Percentiles rank a stretch among this genome's conserved stretches.
These are phyloP conservation scores for Aricia agestis DNA, from an alignment of 1,140 invertebrate species.

Conservation along the genomic window DNA sequence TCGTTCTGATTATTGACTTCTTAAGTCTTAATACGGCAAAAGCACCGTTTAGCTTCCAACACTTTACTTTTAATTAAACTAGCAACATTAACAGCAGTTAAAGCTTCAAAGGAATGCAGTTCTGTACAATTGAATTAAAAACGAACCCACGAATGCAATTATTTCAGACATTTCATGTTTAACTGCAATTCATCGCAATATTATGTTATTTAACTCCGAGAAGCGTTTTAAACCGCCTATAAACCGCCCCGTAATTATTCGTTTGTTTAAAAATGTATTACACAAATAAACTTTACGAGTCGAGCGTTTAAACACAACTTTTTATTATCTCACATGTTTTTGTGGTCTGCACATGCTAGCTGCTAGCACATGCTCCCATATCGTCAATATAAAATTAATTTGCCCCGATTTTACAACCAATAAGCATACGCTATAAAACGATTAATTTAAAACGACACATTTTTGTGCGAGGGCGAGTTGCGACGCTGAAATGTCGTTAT, in stretches of 20 bases:
- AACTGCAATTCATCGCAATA: slow-evolving; percentile 19
- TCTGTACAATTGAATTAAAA: slow-evolving; percentile 22
- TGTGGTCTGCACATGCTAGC: not conserved
- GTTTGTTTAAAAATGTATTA: slow-evolving; percentile 69
- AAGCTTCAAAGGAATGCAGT: not conserved
- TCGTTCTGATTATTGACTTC: not conserved
- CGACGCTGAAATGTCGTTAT: slow-evolving; percentile 24
- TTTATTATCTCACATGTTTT: slow-evolving; percentile 70
- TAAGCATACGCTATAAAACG: not conserved
- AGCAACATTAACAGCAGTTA: not conserved
- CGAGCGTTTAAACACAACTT: slow-evolving; percentile 59
- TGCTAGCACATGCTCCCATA: not conserved
- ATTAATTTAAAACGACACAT: not conserved
- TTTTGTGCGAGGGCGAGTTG: not conserved
- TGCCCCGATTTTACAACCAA: not conserved
- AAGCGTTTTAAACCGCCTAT: slow-evolving; percentile 17
- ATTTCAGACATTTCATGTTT: slow-evolving; percentile 19
- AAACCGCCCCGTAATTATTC: slow-evolving; percentile 49
- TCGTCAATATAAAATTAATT: not conserved
- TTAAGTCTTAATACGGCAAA: not conserved
- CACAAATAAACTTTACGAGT: slow-evolving; percentile 73
- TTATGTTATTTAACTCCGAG: slow-evolving; percentile 18
- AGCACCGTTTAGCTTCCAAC: not conserved
- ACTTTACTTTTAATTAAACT: not conserved
- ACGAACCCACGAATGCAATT: slow-evolving; percentile 18